These are phyloP conservation scores for Rhamnusium bicolor DNA, from an alignment of 2,888 invertebrate genomes.

Conservation along the genomic window DNA sequence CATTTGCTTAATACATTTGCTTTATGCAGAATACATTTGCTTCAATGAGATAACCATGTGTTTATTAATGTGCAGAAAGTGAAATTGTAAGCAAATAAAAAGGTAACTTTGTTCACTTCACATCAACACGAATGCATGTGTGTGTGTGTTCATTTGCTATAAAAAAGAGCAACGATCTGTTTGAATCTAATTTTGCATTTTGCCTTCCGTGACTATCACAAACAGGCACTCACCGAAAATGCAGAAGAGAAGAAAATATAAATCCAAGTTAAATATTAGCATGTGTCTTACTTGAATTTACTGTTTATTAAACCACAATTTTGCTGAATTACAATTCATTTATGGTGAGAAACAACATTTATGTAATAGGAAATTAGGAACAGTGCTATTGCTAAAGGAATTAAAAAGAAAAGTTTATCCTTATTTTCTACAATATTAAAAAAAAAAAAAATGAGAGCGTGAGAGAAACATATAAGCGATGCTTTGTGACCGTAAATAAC, in stretches of 20 bases:
- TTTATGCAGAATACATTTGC: not conserved
- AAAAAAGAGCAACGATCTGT: constrained; percentile 42
- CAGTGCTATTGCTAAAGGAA: not conserved
- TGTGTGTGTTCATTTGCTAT: constrained; percentile 35
- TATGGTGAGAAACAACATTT: no score
- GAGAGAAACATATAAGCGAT: no score
- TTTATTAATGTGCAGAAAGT: not conserved
- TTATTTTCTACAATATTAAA: no score
- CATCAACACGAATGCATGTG: constrained; percentile 29
- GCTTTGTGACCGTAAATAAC: no score
- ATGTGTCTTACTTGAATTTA: not conserved
- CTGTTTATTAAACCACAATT: not conserved
- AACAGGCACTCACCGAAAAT: constrained; percentile 34
- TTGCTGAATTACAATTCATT: no score
- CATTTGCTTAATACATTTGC: not conserved
- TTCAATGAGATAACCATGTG: not conserved
- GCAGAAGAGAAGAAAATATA: constrained; percentile 18
- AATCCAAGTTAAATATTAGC: not conserved
- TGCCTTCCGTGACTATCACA: constrained; percentile 34
- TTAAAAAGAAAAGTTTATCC: no score
- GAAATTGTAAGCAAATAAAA: not conserved
- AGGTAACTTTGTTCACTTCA: constrained; percentile 14
- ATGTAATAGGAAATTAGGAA: no score
- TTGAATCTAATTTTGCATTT: constrained; percentile 32
- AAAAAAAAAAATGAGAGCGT: no score